Base-by-base conservation (phyloP, 1,140 invertebrate species). In the Drosophila insularis region DNA sequence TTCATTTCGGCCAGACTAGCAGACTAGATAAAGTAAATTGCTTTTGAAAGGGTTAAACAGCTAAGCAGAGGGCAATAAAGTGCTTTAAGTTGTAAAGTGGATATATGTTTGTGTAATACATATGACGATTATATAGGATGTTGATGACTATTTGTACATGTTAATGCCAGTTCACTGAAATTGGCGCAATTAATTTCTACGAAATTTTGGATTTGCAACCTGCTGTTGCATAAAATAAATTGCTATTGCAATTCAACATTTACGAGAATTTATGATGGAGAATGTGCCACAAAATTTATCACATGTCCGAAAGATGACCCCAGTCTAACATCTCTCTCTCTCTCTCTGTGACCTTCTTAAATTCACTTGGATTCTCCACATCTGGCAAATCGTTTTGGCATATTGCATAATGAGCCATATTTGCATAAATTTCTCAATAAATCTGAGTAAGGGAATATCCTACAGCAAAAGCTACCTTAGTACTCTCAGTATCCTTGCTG, bases 271-370 rank as follows among this genome's bases (percentile, higher is more conserved):
- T 82, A 86, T 86, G 82, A 62, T 50, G 75, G 55, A 76, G 64
- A 89, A 71, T 80, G 56, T 55, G 80, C 82, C 84, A 68, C 82
- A 87, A 87, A 80, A 87, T 87, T 89, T 80, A 87, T 89, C 84
- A 89, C 76, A 79, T 71, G 71, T 80, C 75, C 79, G 61, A 67
- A 69, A 63, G 66, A 65, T 50, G 63, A 69, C n/a, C 76, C 40
- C 40, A 43, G 4, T 43, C 40, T 27, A 27, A 27, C 27, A 27
- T 14, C 5, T 43, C 35, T 75, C 35, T 32, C 32, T 11, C 60
- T 35, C 35, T 14, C 2, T 40, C 35, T 3, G 2, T n/a, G 43
- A 50, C 43, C 43, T 50, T 50, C 19, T 21, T 10, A 10, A 17
- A 50, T 50, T 11, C 55, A 5, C 1, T 11, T 35, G 55, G 55